Evolutionary conservation across 2,113 vertebrate species (phyloP).

Genomic region (Telmatochromis sp.): DNA sequence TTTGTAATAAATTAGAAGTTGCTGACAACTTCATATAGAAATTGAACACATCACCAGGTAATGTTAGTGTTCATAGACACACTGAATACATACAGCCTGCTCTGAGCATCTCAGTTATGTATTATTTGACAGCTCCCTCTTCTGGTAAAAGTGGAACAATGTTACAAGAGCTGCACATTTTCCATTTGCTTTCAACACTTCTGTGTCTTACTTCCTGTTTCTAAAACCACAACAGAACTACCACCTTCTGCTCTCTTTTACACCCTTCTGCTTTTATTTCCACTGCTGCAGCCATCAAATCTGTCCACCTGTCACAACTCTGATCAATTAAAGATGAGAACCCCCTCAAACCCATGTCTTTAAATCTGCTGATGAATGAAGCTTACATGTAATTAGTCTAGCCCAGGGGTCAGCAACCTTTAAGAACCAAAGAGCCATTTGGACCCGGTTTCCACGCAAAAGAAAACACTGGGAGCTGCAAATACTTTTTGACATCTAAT

Average conservation of each 20-base stretch:
- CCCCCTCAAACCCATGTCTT: not conserved
- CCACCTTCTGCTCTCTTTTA: not conserved
- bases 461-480: too few species aligned
- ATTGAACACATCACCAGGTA: not conserved
- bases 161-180: not conserved
- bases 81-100: not conserved
- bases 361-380: not conserved
- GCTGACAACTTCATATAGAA: not conserved
- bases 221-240: not conserved
- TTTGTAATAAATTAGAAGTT: not conserved
- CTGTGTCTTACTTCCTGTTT: not conserved
- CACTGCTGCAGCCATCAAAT: not conserved
- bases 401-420: too few species aligned
- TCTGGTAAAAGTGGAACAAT: slow-evolving; percentile 29
- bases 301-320: not conserved
- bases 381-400: not conserved
- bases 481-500: too few species aligned
- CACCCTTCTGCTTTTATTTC: not conserved
- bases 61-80: not conserved
- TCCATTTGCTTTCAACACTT: not conserved
- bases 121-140: slow-evolving; percentile 55
- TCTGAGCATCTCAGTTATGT: not conserved
- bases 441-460: too few species aligned
- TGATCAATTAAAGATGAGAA: not conserved
- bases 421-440: too few species aligned